Conservation (phyloP, 2,797 vertebrate species). For the Aratinga solstitialis region DNA sequence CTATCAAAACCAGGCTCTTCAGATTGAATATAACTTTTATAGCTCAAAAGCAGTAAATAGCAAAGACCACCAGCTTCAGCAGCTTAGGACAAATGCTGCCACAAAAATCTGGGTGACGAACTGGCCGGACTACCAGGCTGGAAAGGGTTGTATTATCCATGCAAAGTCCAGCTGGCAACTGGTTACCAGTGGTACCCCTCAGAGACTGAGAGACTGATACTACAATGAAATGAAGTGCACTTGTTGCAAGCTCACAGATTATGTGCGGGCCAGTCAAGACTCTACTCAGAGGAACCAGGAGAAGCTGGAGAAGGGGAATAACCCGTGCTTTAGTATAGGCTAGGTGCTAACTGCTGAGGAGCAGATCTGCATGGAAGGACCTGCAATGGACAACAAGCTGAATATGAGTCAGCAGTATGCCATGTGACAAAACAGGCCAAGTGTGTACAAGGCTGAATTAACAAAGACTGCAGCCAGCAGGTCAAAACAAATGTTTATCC, state of each 20-base stretch:
- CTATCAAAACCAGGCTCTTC: neutral
- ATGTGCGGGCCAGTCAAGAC: neutral
- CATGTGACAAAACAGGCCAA: neutral
- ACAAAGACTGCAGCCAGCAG: neutral
- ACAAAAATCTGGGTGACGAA: neutral
- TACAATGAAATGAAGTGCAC: neutral
- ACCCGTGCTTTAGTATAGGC: neutral
- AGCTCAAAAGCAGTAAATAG: neutral
- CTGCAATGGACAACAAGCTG: neutral
- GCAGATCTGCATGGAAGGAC: neutral
- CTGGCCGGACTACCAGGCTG: neutral
- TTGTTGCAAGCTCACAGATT: neutral
- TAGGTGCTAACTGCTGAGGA: neutral
- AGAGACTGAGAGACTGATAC: too few species aligned
- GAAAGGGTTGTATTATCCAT: neutral
- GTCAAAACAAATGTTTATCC: neutral
- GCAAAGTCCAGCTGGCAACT: neutral
- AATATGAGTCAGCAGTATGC: neutral
- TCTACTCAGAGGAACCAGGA: neutral
- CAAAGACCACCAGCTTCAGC: neutral
- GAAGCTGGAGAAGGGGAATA: neutral
- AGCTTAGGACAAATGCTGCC: neutral
- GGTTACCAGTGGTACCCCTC: neutral
- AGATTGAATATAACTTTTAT: neutral
- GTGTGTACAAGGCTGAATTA: neutral